A percentile compares a stretch with the other conserved stretches of the same genome.
Evolutionary conservation across 2,797 vertebrate species (phyloP).

Genomic region (Halcyon leucocephala): DNA sequence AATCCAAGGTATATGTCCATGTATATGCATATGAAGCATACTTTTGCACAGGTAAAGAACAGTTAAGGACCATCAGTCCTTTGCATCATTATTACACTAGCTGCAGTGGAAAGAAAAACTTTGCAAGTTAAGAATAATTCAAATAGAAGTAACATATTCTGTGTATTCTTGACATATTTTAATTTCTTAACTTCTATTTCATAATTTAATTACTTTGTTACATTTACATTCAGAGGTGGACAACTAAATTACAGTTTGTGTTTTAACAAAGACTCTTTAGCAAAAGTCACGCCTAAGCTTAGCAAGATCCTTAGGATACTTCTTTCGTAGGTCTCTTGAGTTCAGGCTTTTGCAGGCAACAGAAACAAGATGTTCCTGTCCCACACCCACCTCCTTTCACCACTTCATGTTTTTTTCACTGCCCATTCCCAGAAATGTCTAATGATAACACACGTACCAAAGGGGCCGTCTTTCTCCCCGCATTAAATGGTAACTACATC

Average conservation of each 20-base stretch:
- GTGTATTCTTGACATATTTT: not conserved
- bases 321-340: not conserved
- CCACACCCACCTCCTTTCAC: not conserved
- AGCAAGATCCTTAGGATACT: not conserved
- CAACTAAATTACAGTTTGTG: not conserved
- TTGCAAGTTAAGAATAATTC: not conserved
- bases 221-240: not conserved
- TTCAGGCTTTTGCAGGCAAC: not conserved
- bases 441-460: constrained; percentile 81
- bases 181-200: not conserved
- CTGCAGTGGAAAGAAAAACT: not conserved
- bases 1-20: not conserved
- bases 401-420: not conserved
- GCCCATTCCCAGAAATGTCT: not conserved
- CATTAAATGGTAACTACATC: constrained; percentile 96
- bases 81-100: not conserved
- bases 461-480: constrained; percentile 91
- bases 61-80: not conserved
- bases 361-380: not conserved
- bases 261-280: not conserved
- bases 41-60: not conserved
- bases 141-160: not conserved
- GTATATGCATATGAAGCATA: not conserved
- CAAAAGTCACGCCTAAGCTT: not conserved
- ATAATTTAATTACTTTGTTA: not conserved